Evolutionary conservation across 2,888 invertebrate species (phyloP).

Genomic region (Hedya salicella): DNA sequence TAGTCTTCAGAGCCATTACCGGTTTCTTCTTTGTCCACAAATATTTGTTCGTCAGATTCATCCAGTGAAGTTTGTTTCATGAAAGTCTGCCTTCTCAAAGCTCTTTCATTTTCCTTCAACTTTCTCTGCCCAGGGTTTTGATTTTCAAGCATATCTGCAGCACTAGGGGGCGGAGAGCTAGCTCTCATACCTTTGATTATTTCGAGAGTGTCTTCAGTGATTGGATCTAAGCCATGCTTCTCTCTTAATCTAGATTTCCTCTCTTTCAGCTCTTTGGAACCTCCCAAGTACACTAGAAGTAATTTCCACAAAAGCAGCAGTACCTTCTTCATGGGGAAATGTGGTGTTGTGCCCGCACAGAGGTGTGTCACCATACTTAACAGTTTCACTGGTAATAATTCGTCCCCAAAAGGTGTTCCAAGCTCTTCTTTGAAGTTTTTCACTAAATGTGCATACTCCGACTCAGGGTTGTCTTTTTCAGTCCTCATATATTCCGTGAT

Average conservation of each 20-base stretch:
- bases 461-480: slow-evolving; percentile 82
- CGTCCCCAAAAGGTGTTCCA: slow-evolving; percentile 88
- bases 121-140: slow-evolving; percentile 90
- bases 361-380: slow-evolving; percentile 98
- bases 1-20: slow-evolving; percentile 86
- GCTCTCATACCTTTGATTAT: slow-evolving; percentile 97
- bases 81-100: slow-evolving; percentile 90
- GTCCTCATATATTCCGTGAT: slow-evolving; percentile 97
- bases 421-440: slow-evolving; percentile 87
- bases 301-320: slow-evolving; percentile 98
- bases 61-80: slow-evolving; percentile 97
- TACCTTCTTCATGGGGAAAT: slow-evolving; percentile 99
- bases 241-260: slow-evolving; percentile 90
- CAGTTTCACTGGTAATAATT: slow-evolving; percentile 93
- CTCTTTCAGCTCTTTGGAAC: slow-evolving; percentile 92
- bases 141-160: slow-evolving; percentile 94
- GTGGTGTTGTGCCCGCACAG: slow-evolving; percentile 97
- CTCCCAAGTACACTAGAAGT: slow-evolving; percentile 95
- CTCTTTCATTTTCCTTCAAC: slow-evolving; percentile 84
- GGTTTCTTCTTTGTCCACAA: slow-evolving; percentile 89
- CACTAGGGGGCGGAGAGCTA: slow-evolving; percentile 97
- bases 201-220: slow-evolving; percentile 97
- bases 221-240: slow-evolving; percentile 89
- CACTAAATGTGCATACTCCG: slow-evolving; percentile 82
- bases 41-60: slow-evolving; percentile 90